Evolutionary conservation across 2,113 vertebrate genomes (phyloP), one percentile per base, ranked within the genome.

Genomic region (Otus sunia): DNA sequence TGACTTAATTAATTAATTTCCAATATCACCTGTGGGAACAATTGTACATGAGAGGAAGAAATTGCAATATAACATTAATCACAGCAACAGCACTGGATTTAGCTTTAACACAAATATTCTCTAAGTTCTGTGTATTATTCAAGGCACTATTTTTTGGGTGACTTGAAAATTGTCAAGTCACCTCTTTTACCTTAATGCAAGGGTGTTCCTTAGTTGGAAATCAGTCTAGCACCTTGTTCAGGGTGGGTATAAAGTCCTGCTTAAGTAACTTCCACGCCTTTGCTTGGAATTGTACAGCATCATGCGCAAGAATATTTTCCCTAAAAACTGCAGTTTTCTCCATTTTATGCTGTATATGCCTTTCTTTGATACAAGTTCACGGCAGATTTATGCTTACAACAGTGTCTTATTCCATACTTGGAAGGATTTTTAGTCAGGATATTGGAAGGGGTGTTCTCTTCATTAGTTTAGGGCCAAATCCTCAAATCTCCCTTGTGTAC

Each of bases 391-490:
- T 87, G 47, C 49, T 94, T 89, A 36, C 6, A 86, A n/a, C 26
- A 62, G 45, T 59, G 63, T 62, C 68, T 92, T 32, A 89, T 75
- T 27, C 52, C 73, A 53, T 58, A 75, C 36, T 76, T 90, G 87
- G 80, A 85, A 87, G 82, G 60, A 71, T 82, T 94, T 91, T 56
- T 49, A 82, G 49, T 75, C 73, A 82, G 74, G 45, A 76, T 90
- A 86, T 82, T 93, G 63, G 63, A 94, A 92, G 32, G 32, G 81
- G 58, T 0, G 0, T 58, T 41, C 14, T 92, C 25, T 63, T 90
- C n/a, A 50, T 69, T 76, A 91, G 10, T 94, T 92, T 59, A 88
- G 67, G 73, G 82, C 72, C 59, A 95, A 87, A 93, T 86, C 77
- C 77, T 88, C 77, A 76, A 90, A 88, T 92, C 55, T 90, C 59